Evolutionary conservation across 2,113 vertebrate genomes (phyloP).

Genomic region (Parotia lawesii): DNA sequence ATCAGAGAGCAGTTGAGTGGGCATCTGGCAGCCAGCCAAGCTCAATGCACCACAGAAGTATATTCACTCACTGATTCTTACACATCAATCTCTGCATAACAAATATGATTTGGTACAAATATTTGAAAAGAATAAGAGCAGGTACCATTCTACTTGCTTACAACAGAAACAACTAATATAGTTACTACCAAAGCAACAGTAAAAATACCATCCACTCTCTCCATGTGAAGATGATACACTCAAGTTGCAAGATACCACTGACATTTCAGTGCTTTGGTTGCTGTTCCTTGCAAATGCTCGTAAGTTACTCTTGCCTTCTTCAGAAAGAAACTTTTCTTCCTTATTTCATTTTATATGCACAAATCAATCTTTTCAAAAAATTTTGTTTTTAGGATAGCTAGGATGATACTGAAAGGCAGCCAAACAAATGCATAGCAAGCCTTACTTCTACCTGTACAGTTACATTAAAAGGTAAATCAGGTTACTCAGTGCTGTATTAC

Average conservation of each 20-base stretch:
- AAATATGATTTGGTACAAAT: background rate
- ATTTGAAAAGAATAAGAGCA: background rate
- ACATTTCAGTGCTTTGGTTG: background rate
- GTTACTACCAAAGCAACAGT: background rate
- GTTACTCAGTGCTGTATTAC: background rate
- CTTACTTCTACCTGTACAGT: background rate
- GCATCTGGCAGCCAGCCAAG: background rate
- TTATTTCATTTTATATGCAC: background rate
- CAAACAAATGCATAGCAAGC: background rate
- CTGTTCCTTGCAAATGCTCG: background rate
- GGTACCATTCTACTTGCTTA: background rate
- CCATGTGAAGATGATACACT: background rate
- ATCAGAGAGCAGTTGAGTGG: background rate
- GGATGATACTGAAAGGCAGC: background rate
- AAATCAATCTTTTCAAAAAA: background rate
- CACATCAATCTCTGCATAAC: background rate
- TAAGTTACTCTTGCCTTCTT: background rate
- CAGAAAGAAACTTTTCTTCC: background rate
- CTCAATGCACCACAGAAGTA: background rate
- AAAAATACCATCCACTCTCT: background rate
- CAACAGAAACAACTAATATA: background rate
- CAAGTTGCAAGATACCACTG: background rate
- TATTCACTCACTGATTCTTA: background rate
- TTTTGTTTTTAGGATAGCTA: background rate
- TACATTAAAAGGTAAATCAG: background rate